Evolutionary conservation across 2,888 invertebrate species (phyloP).

Genomic region (Gymnocheta viridis): DNA sequence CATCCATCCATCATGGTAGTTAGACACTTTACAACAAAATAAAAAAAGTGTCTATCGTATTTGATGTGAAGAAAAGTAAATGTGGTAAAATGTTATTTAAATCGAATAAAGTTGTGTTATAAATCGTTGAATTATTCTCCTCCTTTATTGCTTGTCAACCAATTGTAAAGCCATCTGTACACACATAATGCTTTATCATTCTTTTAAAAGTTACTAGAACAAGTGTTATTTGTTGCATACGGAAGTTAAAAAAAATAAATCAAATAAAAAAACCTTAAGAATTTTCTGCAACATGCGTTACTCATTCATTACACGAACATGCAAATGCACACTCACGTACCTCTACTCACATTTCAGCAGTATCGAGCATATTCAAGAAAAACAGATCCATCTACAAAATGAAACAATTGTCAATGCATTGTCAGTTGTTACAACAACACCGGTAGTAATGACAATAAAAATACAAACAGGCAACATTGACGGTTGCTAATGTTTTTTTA

Average conservation of each 20-base stretch:
- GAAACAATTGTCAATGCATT: conserved; percentile 66
- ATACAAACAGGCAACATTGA: conserved; percentile 35
- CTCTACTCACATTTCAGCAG: background rate
- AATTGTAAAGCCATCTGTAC: conserved; percentile 39
- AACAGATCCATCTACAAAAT: conserved; percentile 57
- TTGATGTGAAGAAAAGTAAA: conserved; percentile 15
- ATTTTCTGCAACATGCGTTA: conserved; percentile 46
- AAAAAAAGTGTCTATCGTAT: conserved; percentile 10
- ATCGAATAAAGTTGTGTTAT: conserved; percentile 18
- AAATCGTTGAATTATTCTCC: conserved; percentile 10
- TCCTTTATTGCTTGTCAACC: conserved; percentile 26
- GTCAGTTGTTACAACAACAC: conserved; percentile 59
- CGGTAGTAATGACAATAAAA: background rate
- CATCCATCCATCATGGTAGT: conserved; percentile 63
- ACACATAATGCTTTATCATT: conserved; percentile 17
- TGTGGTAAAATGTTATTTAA: conserved; percentile 41
- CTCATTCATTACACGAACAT: conserved; percentile 8
- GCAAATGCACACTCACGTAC: background rate
- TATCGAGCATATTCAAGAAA: conserved; percentile 31
- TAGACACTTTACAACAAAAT: conserved; percentile 46
- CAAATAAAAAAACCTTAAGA: background rate
- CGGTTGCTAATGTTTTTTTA: conserved; percentile 36
- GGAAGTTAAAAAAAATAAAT: background rate
- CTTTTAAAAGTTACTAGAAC: conserved; percentile 31
- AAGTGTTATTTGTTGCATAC: conserved; percentile 5